These are phyloP conservation scores for Cygnus olor DNA, from an alignment of 2,797 vertebrate species.

Conservation along the genomic window DNA sequence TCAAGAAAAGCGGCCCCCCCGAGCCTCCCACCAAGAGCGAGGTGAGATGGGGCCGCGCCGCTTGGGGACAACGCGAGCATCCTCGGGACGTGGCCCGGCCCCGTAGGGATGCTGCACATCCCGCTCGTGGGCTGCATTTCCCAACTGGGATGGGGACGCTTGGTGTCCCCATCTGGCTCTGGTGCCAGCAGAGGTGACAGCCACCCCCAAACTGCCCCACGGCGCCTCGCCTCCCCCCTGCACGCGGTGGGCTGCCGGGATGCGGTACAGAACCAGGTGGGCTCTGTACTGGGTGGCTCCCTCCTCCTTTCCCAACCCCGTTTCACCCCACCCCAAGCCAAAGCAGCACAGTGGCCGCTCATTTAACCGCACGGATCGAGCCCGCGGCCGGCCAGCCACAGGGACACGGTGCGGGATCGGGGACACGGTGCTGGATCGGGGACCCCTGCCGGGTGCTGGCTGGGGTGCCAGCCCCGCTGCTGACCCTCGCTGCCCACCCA, in stretches of 20 bases:
- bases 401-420: too few relatives aligned
- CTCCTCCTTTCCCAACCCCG: background rate
- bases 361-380: rapidly evolving
- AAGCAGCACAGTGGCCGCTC: rapidly evolving
- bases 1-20: slow-evolving; percentile 81
- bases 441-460: too few relatives aligned
- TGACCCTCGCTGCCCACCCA: slow-evolving; percentile 2
- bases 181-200: background rate
- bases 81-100: rapidly evolving
- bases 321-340: background rate
- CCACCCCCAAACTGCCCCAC: background rate
- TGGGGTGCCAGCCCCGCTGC: background rate
- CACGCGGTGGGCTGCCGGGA: rapidly evolving
- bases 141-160: background rate
- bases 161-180: background rate
- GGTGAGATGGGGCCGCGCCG: slow-evolving; percentile 48
- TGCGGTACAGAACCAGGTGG: background rate
- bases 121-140: background rate
- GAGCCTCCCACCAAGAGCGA: slow-evolving; percentile 76
- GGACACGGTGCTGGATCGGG: too few relatives aligned
- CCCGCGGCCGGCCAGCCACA: too few relatives aligned
- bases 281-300: background rate
- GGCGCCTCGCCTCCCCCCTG: background rate
- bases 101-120: rapidly evolving
- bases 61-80: background rate